These are phyloP conservation scores for Antigone vipio DNA, from an alignment of 2,113 vertebrate genomes.

Conservation along the genomic window DNA sequence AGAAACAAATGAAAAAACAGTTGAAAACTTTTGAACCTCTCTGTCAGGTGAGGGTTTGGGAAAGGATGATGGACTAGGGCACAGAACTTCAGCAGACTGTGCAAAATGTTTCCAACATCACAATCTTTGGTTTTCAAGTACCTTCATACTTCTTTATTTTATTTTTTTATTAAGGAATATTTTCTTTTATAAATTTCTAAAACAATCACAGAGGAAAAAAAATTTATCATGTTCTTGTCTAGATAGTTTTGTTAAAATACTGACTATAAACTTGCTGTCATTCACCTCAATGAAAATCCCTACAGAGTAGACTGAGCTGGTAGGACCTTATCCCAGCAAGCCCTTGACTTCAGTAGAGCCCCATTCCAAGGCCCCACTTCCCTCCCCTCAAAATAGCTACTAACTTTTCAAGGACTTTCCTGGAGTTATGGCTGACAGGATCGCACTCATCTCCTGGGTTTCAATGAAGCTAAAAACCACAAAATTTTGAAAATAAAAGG, in stretches of 20 bases:
- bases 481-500: background rate
- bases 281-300: background rate
- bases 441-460: fast-evolving
- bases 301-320: background rate
- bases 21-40: constrained; percentile 41
- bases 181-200: background rate
- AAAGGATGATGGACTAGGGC: background rate
- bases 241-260: background rate
- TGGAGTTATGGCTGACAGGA: background rate
- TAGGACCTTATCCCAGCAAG: background rate
- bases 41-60: background rate
- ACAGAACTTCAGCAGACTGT: background rate
- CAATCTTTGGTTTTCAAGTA: background rate
- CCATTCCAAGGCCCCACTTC: fast-evolving
- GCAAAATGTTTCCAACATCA: background rate
- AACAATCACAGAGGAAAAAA: background rate
- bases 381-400: background rate
- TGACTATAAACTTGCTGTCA: background rate
- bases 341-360: background rate
- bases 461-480: background rate
- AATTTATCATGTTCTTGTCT: background rate
- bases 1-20: background rate
- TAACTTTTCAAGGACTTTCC: background rate
- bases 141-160: background rate
- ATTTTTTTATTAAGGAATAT: background rate